A percentile compares a stretch with the other conserved stretches of the same genome.
Evolutionary conservation across 2,797 vertebrate genomes (phyloP).

Genomic region (Meriones psammophilus): DNA sequence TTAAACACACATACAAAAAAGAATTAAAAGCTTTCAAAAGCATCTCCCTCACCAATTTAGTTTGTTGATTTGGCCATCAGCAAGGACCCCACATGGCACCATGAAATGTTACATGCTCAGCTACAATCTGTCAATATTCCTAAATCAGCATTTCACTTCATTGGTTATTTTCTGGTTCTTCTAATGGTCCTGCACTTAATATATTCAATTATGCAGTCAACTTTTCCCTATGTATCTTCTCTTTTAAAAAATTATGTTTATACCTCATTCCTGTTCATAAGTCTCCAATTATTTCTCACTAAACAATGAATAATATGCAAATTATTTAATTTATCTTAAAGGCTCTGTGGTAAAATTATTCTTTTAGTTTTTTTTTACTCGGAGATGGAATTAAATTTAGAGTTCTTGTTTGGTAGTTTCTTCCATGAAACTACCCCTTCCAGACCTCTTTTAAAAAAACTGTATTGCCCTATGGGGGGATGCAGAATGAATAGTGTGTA

Average conservation of each 20-base stretch:
- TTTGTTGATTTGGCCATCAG: not conserved
- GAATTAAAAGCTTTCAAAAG: not conserved
- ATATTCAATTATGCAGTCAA: not conserved
- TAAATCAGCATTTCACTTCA: not conserved
- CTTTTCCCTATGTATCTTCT: not conserved
- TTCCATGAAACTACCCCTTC: not conserved
- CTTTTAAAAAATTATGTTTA: not conserved
- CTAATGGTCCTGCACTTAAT: constrained; percentile 16
- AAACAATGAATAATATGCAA: not conserved
- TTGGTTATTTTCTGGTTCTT: not conserved
- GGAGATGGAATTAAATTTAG: not conserved
- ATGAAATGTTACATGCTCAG: not conserved
- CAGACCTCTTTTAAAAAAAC: not conserved
- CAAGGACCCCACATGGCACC: not conserved
- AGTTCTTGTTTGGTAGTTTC: not conserved
- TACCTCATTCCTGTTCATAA: not conserved
- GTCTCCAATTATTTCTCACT: constrained; percentile 1
- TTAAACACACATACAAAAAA: not conserved
- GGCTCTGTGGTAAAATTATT: not conserved
- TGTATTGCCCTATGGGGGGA: too few species aligned
- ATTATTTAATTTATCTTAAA: constrained; percentile 40
- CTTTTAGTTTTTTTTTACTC: not conserved
- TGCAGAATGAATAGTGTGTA: too few species aligned
- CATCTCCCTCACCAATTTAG: not conserved
- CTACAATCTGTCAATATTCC: not conserved